Percentiles rank a stretch among this genome's conserved stretches.
phyloP scores from a whole-genome alignment of 2,113 vertebrate species.

The Delphinapterus leucas region DNA sequence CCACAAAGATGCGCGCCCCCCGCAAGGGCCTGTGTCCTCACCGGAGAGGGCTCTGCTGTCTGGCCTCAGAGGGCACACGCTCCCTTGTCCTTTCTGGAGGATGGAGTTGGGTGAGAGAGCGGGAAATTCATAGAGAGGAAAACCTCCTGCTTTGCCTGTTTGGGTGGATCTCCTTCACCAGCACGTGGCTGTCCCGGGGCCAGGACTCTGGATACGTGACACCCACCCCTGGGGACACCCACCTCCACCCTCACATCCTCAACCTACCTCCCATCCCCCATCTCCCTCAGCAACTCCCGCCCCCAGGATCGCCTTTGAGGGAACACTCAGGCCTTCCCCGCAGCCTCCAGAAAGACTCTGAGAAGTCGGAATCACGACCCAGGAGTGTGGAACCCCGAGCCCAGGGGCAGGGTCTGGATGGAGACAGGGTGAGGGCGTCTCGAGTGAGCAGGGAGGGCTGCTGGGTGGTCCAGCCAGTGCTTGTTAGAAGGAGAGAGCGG shows the following conservation, averaged over 20 bases:
- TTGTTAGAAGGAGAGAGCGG: neutral
- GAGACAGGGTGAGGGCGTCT: neutral
- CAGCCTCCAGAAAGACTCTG: neutral
- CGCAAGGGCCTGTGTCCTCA: neutral
- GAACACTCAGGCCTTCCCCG: neutral
- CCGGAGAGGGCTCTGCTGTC: neutral
- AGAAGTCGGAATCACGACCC: neutral
- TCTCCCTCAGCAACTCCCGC: neutral
- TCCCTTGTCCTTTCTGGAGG: neutral
- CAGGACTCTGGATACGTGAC: neutral
- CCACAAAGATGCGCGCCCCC: rapidly evolving
- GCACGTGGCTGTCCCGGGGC: neutral
- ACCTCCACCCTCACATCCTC: neutral
- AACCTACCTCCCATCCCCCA: neutral
- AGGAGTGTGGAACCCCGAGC: neutral
- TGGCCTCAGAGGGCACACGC: neutral
- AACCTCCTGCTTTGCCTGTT: neutral
- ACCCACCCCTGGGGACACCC: neutral
- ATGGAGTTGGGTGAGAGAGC: neutral
- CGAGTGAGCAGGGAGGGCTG: neutral
- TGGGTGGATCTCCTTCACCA: neutral
- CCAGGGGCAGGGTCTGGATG: neutral
- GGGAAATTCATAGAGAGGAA: neutral
- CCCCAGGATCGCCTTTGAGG: neutral
- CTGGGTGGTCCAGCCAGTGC: rapidly evolving